phyloP scores from a whole-genome alignment of 2,888 invertebrate species.

The Venusia cambrica region DNA sequence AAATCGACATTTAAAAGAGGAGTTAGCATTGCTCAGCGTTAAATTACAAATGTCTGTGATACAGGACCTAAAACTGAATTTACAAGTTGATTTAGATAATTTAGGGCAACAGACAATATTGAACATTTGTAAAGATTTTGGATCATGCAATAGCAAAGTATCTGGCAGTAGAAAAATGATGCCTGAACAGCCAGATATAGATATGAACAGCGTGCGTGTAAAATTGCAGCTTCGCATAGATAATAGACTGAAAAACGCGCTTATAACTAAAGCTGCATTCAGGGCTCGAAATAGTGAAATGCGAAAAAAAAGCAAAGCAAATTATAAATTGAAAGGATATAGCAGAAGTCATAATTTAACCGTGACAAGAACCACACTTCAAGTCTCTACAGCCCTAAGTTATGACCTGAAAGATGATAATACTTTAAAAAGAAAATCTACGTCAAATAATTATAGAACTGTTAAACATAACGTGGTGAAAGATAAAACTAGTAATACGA shows the following conservation, averaged over 20 bases:
- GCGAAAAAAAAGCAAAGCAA: background rate
- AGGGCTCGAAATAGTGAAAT: background rate
- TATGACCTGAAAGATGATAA: too few relatives aligned
- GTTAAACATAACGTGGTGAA: too few relatives aligned
- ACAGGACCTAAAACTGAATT: conserved; percentile 47
- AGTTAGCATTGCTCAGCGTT: conserved; percentile 29
- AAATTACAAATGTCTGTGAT: conserved; percentile 34
- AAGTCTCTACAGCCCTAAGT: background rate
- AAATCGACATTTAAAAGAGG: conserved; percentile 25
- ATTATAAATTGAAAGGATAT: background rate
- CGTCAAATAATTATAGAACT: too few relatives aligned
- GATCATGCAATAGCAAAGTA: conserved; percentile 45
- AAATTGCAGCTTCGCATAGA: conserved; percentile 45
- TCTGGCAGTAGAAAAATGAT: conserved; percentile 4
- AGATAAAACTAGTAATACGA: too few relatives aligned
- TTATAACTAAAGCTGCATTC: background rate
- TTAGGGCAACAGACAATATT: conserved; percentile 35
- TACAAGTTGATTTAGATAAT: conserved; percentile 49
- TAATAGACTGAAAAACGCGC: conserved; percentile 33
- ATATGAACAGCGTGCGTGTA: conserved; percentile 39
- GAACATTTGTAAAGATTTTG: conserved; percentile 48
- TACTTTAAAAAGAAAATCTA: too few relatives aligned
- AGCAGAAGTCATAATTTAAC: conserved; percentile 1
- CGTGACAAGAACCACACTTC: conserved; percentile 10
- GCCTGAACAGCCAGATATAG: background rate